Evolutionary conservation across 1,140 invertebrate genomes (phyloP), one percentile per base, ranked within the genome.

Genomic region (Cydia fagiglandana): DNA sequence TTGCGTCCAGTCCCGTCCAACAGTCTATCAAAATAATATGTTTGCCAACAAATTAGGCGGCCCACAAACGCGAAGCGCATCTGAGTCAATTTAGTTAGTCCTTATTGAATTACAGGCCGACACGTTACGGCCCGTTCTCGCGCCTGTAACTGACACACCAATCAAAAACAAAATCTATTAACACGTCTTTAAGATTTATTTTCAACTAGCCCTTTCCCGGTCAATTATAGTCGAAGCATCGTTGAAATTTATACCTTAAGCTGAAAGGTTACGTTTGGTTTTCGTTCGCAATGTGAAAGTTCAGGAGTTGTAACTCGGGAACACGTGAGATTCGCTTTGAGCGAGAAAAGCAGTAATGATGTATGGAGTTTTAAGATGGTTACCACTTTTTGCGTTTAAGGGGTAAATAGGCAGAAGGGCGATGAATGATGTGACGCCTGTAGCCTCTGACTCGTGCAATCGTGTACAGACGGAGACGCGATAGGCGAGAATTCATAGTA

Each of bases 31-130:
- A 70, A 85, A 87, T 84, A 89, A 88, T 86, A 89, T 91, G 85
- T 91, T 89, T 87, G 84, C 80, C 78, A 88, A 88, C 87, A 87
- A 90, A 90, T 88, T 90, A 86, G 82, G 73, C 77, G 70, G 75
- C 75, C 85, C 86, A 82, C 86, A 89, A 87, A 89, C 85, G 88
- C 83, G 77, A 82, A 81, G 78, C 86, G 83, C 88, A 90, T 91
- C 85, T 84, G 84, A 91, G 84, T 91, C 86, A 90, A 91, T 90
- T 91, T 89, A 83, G 87, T 84, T 83, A 86, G 83, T 84, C 89
- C 85, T 91, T 90, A 90, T 90, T 90, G 84, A 90, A 89, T 91
- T 91, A 91, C 86, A 85, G 83, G 79, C 87, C 83, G 84, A 86
- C 88, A 90, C 87, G 84, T 91, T 89, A 86, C 81, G 77, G 81